A percentile compares a stretch with the other conserved stretches of the same genome.
These are phyloP conservation scores for Scaptomyza montana DNA, from an alignment of 1,140 invertebrate genomes.

Conservation along the genomic window DNA sequence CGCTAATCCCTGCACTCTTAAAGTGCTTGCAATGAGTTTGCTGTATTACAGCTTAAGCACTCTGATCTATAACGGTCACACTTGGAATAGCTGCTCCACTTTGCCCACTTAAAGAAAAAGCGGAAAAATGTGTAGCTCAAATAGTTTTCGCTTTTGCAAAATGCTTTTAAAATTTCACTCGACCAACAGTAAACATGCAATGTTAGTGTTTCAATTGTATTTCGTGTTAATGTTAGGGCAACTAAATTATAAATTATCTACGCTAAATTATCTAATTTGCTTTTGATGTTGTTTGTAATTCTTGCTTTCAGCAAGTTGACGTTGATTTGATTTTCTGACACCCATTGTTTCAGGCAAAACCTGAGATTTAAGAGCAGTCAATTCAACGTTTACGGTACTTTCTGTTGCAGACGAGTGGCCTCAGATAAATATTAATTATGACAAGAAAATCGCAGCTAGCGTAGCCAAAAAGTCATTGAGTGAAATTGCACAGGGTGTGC, in stretches of 20 bases:
- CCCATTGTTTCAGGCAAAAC: constrained; percentile 51
- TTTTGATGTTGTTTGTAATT: constrained; percentile 33
- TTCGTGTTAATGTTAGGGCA: constrained; percentile 30
- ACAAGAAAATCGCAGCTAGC: constrained; percentile 53
- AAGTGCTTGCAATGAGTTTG: constrained; percentile 5
- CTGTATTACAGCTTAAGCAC: not conserved
- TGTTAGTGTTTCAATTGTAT: constrained; percentile 59
- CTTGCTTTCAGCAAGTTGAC: constrained; percentile 48
- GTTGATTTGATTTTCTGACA: constrained; percentile 49
- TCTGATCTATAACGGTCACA: constrained; percentile 52
- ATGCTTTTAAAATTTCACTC: constrained; percentile 39
- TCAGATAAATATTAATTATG: constrained; percentile 51
- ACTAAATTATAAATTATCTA: constrained; percentile 64
- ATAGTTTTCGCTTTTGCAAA: constrained; percentile 65
- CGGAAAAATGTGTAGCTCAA: constrained; percentile 25
- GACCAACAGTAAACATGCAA: constrained; percentile 48
- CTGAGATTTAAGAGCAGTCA: not conserved
- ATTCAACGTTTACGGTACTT: constrained; percentile 53
- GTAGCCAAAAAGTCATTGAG: constrained; percentile 29
- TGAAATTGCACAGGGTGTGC: constrained; percentile 41
- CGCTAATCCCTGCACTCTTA: not conserved
- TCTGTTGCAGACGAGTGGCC: constrained; percentile 63
- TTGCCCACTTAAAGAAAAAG: constrained; percentile 18
- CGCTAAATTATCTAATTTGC: constrained; percentile 53
- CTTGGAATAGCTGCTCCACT: constrained; percentile 51